Evolutionary conservation across 2,797 vertebrate genomes (phyloP), one percentile per base, ranked within the genome.

Genomic region (Squalus acanthias): DNA sequence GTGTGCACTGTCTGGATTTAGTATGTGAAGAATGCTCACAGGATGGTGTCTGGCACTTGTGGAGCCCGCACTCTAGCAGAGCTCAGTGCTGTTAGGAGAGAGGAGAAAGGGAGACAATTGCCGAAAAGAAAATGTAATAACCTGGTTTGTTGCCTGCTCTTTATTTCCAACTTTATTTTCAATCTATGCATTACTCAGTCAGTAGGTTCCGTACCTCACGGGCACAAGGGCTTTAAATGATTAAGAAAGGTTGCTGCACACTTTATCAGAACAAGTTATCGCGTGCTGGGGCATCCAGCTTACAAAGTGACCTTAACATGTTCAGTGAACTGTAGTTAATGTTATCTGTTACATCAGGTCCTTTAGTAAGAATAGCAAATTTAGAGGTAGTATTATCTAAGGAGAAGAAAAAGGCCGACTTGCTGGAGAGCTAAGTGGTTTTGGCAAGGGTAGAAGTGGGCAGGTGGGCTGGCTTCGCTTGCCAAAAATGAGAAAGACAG

Each of bases 391-490:
- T n/a, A 95, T 95, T 74, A 95, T 76, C 70, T 74, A 33, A 97
- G 95, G 97, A 96, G 69, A 91, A 60, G 50, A 95, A 95, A 74
- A 65, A 97, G 72, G 85, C 91, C 29, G 70, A 95, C 50, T 76
- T 95, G 50, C 94, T 95, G 94, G 69, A 29, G n/a, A 95, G 70
- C 17, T 95, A 95, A 95, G 70, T 95, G 70, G 50, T 76, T 76
- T 76, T 57, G 70, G 94, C 70, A 95, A 46, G 29, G 50, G 5
- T 60, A 33, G 29, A 29, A 53, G 29, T 97, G 97, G 96, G 97
- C 97, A 98, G 98, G 98, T 98, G 98, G 98, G 96, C 96, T 70
- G 96, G 96, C 96, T 97, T 95, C 96, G 96, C 97, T 95, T 97
- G 97, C 97, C 97, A 97, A 92, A 26, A 60, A 72, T n/a, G 94